These are phyloP conservation scores for Tenthredo distinguenda DNA, from an alignment of 2,888 invertebrate genomes.

Conservation along the genomic window DNA sequence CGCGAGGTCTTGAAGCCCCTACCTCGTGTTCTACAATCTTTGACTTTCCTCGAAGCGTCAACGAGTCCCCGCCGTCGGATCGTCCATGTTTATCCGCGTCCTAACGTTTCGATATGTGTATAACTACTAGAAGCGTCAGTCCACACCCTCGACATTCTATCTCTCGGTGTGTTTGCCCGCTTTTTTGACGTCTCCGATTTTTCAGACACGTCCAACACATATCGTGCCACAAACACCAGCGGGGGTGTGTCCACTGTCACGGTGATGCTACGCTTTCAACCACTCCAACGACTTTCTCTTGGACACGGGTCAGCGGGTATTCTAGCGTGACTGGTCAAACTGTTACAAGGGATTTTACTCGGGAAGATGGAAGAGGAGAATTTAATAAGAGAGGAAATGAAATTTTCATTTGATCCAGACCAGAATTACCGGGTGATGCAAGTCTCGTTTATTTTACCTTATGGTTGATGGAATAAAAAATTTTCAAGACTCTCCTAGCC, in stretches of 20 bases:
- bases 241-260: constrained; percentile 23
- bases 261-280: constrained; percentile 1
- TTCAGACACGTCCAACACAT: not conserved
- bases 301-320: constrained; percentile 40
- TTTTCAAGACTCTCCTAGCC: not conserved
- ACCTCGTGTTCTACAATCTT: constrained; percentile 32
- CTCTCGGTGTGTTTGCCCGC: not conserved
- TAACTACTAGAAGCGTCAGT: constrained; percentile 15
- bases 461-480: not conserved
- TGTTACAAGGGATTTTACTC: constrained; percentile 9
- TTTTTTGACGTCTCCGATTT: not conserved
- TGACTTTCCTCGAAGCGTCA: constrained; percentile 7
- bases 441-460: not conserved
- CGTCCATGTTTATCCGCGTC: constrained; percentile 16
- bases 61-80: not conserved
- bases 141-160: not conserved
- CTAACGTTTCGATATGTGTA: not conserved
- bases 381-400: constrained; percentile 41
- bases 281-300: constrained; percentile 21
- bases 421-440: not conserved
- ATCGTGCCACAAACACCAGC: constrained; percentile 6
- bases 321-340: constrained; percentile 34
- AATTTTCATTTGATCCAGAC: constrained; percentile 15
- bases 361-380: constrained; percentile 25
- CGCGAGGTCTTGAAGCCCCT: not conserved